Evolutionary conservation across 1,140 invertebrate species (phyloP).

Genomic region (Heterodera schachtii): DNA sequence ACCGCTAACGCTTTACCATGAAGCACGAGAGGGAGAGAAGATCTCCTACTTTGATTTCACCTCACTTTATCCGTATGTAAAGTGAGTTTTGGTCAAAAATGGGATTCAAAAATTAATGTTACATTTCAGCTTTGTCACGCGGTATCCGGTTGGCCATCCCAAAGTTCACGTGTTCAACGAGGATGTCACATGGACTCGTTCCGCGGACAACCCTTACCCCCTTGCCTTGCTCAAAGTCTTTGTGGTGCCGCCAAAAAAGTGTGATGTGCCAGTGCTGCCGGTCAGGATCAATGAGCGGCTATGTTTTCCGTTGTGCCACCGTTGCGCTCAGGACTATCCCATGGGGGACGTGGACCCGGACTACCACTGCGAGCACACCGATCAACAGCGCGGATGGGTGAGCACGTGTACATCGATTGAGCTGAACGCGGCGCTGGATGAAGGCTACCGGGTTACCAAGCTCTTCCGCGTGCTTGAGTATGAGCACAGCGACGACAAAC

Average conservation of each 20-base stretch:
- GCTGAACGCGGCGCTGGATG: no score
- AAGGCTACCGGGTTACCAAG: no score
- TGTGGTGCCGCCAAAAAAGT: neutral
- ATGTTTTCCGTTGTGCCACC: neutral
- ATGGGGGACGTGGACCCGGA: neutral
- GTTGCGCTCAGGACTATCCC: neutral
- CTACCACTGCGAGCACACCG: neutral
- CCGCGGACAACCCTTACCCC: neutral
- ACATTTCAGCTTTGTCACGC: neutral
- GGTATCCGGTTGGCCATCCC: constrained; percentile 2
- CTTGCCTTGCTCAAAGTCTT: constrained; percentile 5
- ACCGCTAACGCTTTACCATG: neutral
- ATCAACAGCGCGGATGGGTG: constrained; percentile 5
- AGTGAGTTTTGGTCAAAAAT: no score
- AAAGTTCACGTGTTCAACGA: constrained; percentile 1
- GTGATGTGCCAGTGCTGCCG: neutral
- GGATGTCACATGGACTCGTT: neutral
- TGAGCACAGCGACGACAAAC: no score
- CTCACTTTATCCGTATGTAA: neutral
- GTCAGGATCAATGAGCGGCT: neutral
- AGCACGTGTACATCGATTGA: constrained; percentile 9
- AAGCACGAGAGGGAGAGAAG: neutral
- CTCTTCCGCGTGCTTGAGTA: no score
- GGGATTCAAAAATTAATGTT: no score
- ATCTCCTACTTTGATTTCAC: constrained; percentile 12